Base-by-base conservation (phyloP, 2,888 invertebrate genomes). In the Parnassius smintheus region DNA sequence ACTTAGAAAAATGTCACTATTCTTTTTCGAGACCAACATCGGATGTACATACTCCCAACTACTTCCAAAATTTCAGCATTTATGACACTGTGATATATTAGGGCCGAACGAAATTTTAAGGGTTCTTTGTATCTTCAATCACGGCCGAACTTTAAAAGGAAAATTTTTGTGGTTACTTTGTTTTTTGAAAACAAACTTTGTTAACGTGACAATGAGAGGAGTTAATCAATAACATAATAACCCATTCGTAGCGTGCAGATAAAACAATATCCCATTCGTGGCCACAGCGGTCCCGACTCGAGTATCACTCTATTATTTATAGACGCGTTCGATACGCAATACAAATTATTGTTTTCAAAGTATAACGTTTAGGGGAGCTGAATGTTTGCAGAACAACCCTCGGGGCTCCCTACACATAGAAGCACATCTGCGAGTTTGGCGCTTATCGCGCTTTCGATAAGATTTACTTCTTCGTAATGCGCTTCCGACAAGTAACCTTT, bases 291-390 rank as follows among this genome's bases (percentile, higher is more conserved):
- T 78, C 80, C 80, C 70, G 80, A 80, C 76, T 83, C 80, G 82
- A 86, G 86, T 89, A 90, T 88, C 91, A 91, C 91, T 91, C 85
- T 90, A 91, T 91, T 91, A 91, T 91, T 91, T 90, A 91, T 91
- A 76, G 85, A 85, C 84, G 85, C 89, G 89, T 91, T 91, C 91
- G 91, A 91, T 91, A 91, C 91, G 91, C 90, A 91, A 91, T 91
- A 91, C 91, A 91, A 91, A 91, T 91, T 91, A 91, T 91, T 91
- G 91, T 91, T 91, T 91, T 91, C 91, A 91, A 91, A 91, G 91
- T 91, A 91, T 91, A 91, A 89, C 90, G 89, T 90, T 91, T 89
- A 90, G 90, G 91, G 91, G 90, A 86, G 84, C 83, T 76, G 81
- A 81, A 81, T 91, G 91, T 91, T 91, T 91, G 88, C 83, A 75